Percentiles rank a stretch among this genome's conserved stretches.
Conservation (phyloP, 53 echinoderm and acorn worm species). For the Zoroaster sp. region DNA sequence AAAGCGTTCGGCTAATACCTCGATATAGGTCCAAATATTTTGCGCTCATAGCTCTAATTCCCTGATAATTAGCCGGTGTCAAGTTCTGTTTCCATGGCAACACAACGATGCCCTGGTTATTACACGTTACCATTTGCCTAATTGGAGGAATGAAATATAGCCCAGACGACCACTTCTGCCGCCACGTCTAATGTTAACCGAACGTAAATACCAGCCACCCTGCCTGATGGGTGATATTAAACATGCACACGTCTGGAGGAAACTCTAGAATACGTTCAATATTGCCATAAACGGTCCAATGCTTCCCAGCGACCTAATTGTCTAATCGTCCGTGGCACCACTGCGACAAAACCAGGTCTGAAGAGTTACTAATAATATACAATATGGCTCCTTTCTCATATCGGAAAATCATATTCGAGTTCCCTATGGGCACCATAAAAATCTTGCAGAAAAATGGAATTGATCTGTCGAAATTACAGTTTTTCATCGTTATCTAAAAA, state of each 20-base stretch:
- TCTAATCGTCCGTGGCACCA: no score
- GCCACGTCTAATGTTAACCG: background rate
- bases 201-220: background rate
- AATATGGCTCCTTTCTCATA: no score
- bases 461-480: no score
- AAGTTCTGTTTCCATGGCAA: background rate
- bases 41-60: background rate
- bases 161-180: background rate
- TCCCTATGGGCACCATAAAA: no score
- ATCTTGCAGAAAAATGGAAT: no score
- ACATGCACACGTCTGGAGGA: background rate
- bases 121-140: constrained; percentile 25
- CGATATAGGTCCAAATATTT: background rate
- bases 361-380: no score
- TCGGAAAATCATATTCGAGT: no score
- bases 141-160: constrained; percentile 32
- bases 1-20: background rate
- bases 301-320: no score
- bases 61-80: background rate
- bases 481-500: no score
- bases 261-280: background rate
- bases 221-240: background rate
- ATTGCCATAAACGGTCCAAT: background rate
- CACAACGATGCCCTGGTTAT: background rate
- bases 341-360: no score